Evolutionary conservation across 2,888 invertebrate species (phyloP).

Genomic region (Cryptosula pallasiana): DNA sequence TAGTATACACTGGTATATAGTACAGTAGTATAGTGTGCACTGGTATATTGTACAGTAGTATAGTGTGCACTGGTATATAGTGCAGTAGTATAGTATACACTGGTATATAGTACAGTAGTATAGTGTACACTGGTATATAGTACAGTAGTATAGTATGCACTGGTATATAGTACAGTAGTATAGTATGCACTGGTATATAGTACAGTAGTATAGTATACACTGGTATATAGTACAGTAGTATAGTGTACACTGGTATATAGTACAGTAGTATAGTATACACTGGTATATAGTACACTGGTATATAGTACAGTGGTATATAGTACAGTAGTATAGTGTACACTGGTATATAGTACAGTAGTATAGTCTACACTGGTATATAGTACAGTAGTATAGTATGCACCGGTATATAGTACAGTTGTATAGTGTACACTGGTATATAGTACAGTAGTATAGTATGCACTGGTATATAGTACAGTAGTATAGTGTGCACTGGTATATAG

Average conservation of each 20-base stretch:
- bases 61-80: no score
- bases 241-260: no score
- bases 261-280: background rate
- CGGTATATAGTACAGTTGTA: background rate
- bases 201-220: no score
- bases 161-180: background rate
- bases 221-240: no score
- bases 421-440: background rate
- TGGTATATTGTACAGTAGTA: no score
- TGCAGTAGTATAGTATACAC: no score
- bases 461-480: background rate
- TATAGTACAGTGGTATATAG: background rate
- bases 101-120: no score
- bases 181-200: no score
- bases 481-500: background rate
- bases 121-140: no score
- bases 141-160: background rate
- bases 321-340: no score
- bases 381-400: background rate
- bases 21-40: no score
- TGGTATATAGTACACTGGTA: constrained; percentile 7
- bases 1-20: no score
- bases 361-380: background rate
- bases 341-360: background rate
- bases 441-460: background rate